phyloP scores from a whole-genome alignment of 2,113 vertebrate species.

The Scopus umbretta region DNA sequence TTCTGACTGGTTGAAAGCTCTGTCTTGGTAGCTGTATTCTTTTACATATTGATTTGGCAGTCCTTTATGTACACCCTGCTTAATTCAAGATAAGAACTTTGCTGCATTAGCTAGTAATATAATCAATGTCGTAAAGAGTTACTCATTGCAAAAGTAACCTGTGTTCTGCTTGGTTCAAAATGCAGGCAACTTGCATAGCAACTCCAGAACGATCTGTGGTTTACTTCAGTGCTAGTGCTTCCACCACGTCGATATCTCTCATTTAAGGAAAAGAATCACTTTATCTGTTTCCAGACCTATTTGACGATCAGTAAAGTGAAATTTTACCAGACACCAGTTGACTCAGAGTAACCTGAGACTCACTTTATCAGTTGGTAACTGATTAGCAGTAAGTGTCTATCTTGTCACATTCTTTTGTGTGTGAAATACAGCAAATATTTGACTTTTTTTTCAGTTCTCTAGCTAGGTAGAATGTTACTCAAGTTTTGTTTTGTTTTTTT shows the following conservation, averaged over 20 bases:
- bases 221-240: not conserved
- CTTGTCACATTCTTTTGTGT: not conserved
- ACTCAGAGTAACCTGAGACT: slow-evolving; percentile 31
- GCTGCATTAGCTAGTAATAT: not conserved
- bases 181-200: not conserved
- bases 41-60: slow-evolving; percentile 19
- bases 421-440: not conserved
- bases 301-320: not conserved
- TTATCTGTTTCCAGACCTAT: not conserved
- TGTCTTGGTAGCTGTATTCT: not conserved
- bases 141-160: not conserved
- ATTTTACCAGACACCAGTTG: slow-evolving; percentile 8
- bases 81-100: slow-evolving; percentile 18
- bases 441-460: not conserved
- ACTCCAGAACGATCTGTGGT: not conserved
- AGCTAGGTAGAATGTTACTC: not conserved
- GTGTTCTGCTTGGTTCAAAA: not conserved
- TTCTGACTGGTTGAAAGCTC: not conserved
- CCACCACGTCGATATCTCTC: not conserved
- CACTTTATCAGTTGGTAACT: slow-evolving; percentile 15
- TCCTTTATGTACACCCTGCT: not conserved
- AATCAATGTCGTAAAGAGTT: not conserved
- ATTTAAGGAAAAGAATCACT: not conserved
- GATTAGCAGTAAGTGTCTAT: not conserved
- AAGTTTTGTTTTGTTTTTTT: not conserved